Base-by-base conservation (phyloP, 2,113 vertebrate genomes). In the Siphamia tubifer region DNA sequence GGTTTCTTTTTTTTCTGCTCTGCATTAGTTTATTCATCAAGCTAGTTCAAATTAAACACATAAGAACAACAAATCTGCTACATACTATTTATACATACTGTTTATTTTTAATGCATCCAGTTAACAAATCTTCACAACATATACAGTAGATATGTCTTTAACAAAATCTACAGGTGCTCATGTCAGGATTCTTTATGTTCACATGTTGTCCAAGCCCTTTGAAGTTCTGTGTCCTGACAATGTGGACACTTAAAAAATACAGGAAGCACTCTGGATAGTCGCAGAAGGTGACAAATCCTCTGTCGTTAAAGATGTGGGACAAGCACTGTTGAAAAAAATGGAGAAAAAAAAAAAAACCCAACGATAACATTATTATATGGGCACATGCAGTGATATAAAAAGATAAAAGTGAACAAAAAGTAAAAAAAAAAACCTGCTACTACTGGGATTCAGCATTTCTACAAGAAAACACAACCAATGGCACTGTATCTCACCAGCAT, bases 201-300 rank as follows among this genome's bases (percentile, higher is more conserved):
- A 62, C 79, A 77, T 79, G 58, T 55, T 48, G 74, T 87, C 75
- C 66, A 79, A 90, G 89, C 87, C 89, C 89, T 90, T 90, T 87
- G 27, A 69, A 66, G 68, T 82, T 61, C 21, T 49, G 39, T 51
- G 75, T 67, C 84, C 47, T 27, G 62, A 43, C 21, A 25, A 55
- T 32, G 32, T 45, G 54, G 73, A 83, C 53, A 30, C 48, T 62
- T 51, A 32, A 49, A 79, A n/a, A 68, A 53, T 68, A 82, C 66
- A 79, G 85, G 88, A 89, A 90, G 85, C 83, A 80, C 85, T 86
- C 75, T 44, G 63, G 83, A 86, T 85, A 77, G 35, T 67, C 77
- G 78, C 65, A 62, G 77, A 72, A 63, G 67, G 52, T 60, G 28
- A 54, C 32, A 23, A 7, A 19, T 24, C n/a, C 51, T 64, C 47